These are phyloP conservation scores for Ceyx margarethae DNA, from an alignment of 2,113 vertebrate species.

Conservation along the genomic window DNA sequence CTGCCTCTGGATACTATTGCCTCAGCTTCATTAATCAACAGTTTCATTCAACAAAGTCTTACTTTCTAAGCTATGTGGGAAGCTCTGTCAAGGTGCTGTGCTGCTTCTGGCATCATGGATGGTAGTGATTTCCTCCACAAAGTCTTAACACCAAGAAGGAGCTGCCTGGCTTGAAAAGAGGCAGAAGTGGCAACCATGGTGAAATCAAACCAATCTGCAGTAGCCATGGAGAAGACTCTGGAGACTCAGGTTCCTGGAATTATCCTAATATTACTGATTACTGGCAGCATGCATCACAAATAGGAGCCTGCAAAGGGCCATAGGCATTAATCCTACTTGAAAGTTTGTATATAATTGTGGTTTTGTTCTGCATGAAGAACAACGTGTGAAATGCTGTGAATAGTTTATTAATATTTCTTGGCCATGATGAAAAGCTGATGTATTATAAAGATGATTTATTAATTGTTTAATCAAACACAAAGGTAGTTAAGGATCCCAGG, in stretches of 20 bases:
- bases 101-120: not conserved
- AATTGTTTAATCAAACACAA: not conserved
- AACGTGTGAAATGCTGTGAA: not conserved
- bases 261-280: not conserved
- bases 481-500: not conserved
- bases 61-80: not conserved
- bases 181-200: not conserved
- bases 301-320: not conserved
- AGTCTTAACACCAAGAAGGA: not conserved
- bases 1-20: not conserved
- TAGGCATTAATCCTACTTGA: not conserved
- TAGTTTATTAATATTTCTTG: not conserved
- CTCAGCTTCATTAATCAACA: not conserved
- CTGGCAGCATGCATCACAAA: not conserved
- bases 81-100: not conserved
- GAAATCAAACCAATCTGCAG: not conserved
- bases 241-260: not conserved
- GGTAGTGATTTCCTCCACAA: not conserved
- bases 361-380: not conserved
- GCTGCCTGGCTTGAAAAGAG: not conserved
- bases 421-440: not conserved
- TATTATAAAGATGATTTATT: not conserved
- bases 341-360: fast-evolving
- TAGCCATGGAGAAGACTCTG: not conserved
- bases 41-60: not conserved